Evolutionary conservation across 1,140 invertebrate genomes (phyloP).

Genomic region (Elymnias hypermnestra): DNA sequence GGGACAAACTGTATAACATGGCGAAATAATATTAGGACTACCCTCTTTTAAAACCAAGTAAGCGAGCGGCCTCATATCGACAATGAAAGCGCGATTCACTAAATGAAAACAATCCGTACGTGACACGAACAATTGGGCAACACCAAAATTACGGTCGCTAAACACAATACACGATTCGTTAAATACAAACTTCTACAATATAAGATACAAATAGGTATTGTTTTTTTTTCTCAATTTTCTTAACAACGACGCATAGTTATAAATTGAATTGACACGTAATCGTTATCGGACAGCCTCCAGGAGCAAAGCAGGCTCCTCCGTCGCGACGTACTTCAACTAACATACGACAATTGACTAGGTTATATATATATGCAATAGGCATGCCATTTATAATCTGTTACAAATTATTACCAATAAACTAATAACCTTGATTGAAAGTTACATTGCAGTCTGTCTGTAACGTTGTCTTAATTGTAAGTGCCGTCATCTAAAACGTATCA

Average conservation of each 20-base stretch:
- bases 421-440: no score
- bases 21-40: no score
- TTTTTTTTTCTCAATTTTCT: conserved; percentile 44
- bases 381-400: no score
- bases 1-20: no score
- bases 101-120: not conserved
- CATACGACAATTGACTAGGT: conserved; percentile 73
- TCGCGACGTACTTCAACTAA: conserved; percentile 28
- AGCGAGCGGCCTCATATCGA: not conserved
- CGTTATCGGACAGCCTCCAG: conserved; percentile 20
- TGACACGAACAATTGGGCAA: conserved; percentile 32
- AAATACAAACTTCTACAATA: conserved; percentile 62
- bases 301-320: conserved; percentile 6
- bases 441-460: no score
- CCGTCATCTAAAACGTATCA: no score
- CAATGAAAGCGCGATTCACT: not conserved
- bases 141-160: conserved; percentile 42
- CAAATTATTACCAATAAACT: no score
- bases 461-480: no score
- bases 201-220: no score
- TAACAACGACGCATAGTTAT: conserved; percentile 68
- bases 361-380: no score
- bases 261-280: conserved; percentile 72
- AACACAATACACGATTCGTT: conserved; percentile 49
- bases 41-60: no score